Percentiles rank a stretch among this genome's conserved stretches.
These are phyloP conservation scores for Aptenodytes forsteri DNA, from an alignment of 2,113 vertebrate genomes.

Conservation along the genomic window DNA sequence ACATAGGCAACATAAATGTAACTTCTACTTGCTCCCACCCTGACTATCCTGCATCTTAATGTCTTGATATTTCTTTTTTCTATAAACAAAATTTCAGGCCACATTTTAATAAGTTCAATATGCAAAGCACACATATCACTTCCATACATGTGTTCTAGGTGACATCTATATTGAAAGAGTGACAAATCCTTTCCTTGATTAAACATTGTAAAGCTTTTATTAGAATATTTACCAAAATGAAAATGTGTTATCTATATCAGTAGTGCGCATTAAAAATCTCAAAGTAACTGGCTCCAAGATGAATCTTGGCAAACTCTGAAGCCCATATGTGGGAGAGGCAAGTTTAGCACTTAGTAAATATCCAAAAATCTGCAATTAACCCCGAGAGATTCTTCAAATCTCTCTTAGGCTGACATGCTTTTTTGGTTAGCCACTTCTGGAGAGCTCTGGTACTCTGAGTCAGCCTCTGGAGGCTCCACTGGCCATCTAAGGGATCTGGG, in stretches of 20 bases:
- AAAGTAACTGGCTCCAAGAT: conserved; percentile 23
- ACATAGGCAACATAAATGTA: background rate
- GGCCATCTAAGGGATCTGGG: background rate
- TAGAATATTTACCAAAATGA: conserved; percentile 22
- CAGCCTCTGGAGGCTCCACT: background rate
- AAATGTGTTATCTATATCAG: conserved; percentile 11
- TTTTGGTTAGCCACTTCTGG: background rate
- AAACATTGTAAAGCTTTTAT: background rate
- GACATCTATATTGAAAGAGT: background rate
- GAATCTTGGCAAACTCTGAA: conserved; percentile 46
- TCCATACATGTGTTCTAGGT: background rate
- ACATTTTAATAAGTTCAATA: background rate
- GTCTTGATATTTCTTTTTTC: background rate
- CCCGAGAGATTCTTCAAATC: background rate
- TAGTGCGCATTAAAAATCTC: conserved; percentile 12
- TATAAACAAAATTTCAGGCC: background rate
- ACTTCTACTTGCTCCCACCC: background rate
- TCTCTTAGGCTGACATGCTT: background rate
- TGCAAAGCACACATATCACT: background rate
- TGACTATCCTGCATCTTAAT: background rate
- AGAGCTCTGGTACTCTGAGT: background rate
- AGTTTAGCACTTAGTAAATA: background rate
- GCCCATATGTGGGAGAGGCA: conserved; percentile 40
- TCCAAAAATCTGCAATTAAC: conserved; percentile 14
- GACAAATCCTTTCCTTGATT: background rate